phyloP scores from a whole-genome alignment of 2,888 invertebrate species.

The Coecobrya sp. region DNA sequence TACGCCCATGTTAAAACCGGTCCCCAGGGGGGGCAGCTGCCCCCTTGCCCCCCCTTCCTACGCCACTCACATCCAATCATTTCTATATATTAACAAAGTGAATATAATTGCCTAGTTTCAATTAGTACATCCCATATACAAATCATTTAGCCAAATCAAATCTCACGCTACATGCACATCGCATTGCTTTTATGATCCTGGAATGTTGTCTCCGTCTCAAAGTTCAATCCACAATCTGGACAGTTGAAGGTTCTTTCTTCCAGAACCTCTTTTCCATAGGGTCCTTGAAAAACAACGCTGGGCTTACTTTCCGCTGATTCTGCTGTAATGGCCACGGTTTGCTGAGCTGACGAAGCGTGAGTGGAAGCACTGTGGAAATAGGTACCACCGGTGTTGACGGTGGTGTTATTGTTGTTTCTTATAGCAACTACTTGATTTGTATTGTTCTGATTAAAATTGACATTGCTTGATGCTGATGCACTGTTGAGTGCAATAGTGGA shows the following conservation, averaged over 20 bases:
- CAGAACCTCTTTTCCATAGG: not conserved
- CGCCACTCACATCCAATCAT: too few relatives aligned
- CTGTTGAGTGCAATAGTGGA: not conserved
- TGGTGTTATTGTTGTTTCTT: too few relatives aligned
- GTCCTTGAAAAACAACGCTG: constrained; percentile 6
- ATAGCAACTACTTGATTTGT: not conserved
- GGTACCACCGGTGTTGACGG: constrained; percentile 2
- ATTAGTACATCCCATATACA: too few relatives aligned
- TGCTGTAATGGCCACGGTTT: not conserved
- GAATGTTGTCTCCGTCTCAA: not conserved
- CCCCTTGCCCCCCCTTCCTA: too few relatives aligned
- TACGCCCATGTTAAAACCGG: too few relatives aligned
- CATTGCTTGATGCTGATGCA: not conserved
- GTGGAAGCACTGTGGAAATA: not conserved
- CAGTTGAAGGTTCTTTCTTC: not conserved
- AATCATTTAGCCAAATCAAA: not conserved
- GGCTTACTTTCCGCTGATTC: not conserved
- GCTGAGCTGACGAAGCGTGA: not conserved
- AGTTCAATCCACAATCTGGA: not conserved
- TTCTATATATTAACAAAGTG: too few relatives aligned
- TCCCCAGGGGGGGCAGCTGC: too few relatives aligned
- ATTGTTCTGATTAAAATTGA: not conserved
- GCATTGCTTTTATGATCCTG: constrained; percentile 6
- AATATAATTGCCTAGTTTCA: too few relatives aligned
- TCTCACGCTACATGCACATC: not conserved